phyloP scores from a whole-genome alignment of 1,140 invertebrate species.

The Triops cancriformis region DNA sequence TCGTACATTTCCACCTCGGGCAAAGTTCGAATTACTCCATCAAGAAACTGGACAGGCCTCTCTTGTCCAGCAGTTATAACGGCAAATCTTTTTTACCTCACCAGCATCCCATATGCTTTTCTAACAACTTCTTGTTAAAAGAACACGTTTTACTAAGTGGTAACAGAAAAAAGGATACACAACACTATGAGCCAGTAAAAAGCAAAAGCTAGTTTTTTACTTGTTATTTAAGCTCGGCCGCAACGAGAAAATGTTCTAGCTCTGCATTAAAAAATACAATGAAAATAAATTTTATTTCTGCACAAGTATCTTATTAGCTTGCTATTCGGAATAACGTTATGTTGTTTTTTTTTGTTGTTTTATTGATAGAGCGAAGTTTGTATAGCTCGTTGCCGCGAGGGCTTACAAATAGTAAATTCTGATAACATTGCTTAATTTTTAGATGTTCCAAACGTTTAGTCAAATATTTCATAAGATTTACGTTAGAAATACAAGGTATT shows the following conservation, averaged over 20 bases:
- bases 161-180: neutral
- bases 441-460: too few relatives aligned
- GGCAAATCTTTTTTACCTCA: neutral
- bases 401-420: too few relatives aligned
- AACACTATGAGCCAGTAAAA: neutral
- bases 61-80: neutral
- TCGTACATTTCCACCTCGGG: neutral
- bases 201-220: neutral
- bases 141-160: neutral
- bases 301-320: too few relatives aligned
- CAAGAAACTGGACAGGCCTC: neutral
- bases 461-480: too few relatives aligned
- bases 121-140: neutral
- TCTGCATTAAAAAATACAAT: too few relatives aligned
- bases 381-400: too few relatives aligned
- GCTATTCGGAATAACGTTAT: too few relatives aligned
- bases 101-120: neutral
- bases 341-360: too few relatives aligned
- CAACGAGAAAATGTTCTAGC: neutral
- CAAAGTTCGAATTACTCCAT: neutral
- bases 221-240: neutral
- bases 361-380: too few relatives aligned
- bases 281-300: too few relatives aligned
- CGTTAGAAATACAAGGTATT: too few relatives aligned
- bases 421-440: too few relatives aligned